Conservation (phyloP, 2,888 invertebrate species). For the Brenthis hecate region DNA sequence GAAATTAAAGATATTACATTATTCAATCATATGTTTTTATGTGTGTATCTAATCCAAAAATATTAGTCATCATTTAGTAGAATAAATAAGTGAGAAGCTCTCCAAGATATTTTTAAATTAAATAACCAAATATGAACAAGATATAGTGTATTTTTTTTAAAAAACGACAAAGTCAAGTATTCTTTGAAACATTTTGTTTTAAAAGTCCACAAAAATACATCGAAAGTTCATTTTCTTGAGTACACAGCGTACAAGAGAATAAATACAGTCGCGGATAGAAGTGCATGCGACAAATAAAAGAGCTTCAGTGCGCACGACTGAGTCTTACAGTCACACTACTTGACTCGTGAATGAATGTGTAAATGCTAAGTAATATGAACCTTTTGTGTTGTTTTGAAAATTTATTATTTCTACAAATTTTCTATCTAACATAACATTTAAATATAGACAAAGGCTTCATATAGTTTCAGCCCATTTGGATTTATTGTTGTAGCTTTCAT, state of each 20-base stretch:
- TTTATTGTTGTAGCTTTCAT: too few relatives aligned
- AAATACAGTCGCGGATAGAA: conserved; percentile 50
- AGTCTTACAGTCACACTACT: conserved; percentile 28
- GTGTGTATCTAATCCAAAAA: too few relatives aligned
- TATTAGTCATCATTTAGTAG: too few relatives aligned
- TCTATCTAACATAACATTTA: too few relatives aligned
- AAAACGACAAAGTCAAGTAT: neutral
- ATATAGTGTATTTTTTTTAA: neutral
- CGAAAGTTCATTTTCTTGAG: conserved; percentile 38
- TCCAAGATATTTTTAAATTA: too few relatives aligned
- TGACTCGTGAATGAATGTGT: conserved; percentile 20
- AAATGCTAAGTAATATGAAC: conserved; percentile 1
- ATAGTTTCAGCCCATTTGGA: too few relatives aligned
- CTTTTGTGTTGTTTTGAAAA: neutral
- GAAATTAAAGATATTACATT: neutral
- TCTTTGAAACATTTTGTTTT: conserved; percentile 28
- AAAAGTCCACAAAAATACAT: conserved; percentile 39
- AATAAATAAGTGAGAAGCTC: too few relatives aligned
- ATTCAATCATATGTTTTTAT: too few relatives aligned
- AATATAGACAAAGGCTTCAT: too few relatives aligned
- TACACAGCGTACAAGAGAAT: conserved; percentile 42
- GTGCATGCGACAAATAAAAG: conserved; percentile 42
- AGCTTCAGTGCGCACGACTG: conserved; percentile 14
- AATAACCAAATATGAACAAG: too few relatives aligned
- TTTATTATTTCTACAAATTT: neutral